Percentiles rank a stretch among this genome's conserved stretches.
Evolutionary conservation across 2,888 invertebrate genomes (phyloP).

Genomic region (Drosophila testacea): DNA sequence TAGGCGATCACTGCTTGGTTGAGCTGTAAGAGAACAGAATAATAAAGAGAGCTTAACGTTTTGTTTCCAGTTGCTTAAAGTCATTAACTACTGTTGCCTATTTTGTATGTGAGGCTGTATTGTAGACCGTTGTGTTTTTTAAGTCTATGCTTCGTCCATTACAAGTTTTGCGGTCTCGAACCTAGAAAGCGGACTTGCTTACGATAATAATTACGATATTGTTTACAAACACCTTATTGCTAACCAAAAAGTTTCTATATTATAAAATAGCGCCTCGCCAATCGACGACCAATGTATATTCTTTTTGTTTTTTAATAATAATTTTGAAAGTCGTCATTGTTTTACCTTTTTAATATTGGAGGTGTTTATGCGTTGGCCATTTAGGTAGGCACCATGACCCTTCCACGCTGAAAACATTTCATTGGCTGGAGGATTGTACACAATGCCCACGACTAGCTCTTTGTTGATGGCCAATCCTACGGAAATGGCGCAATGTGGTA

Average conservation of each 20-base stretch:
- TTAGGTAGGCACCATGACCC: constrained; percentile 36
- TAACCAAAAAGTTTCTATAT: too few species aligned
- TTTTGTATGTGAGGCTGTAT: constrained; percentile 6
- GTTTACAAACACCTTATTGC: too few species aligned
- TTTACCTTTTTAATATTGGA: constrained; percentile 80
- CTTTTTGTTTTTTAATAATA: constrained; percentile 1
- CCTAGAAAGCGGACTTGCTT: too few species aligned
- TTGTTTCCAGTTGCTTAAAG: background rate
- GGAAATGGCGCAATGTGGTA: constrained; percentile 95
- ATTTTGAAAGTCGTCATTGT: constrained; percentile 13
- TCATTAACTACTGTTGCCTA: background rate
- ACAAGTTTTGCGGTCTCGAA: too few species aligned
- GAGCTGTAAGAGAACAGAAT: constrained; percentile 65
- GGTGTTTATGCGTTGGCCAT: constrained; percentile 85
- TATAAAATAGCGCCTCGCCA: constrained; percentile 13
- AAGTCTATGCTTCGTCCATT: too few species aligned
- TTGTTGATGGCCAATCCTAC: constrained; percentile 86
- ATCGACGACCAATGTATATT: background rate
- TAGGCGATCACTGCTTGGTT: constrained; percentile 82
- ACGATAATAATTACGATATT: too few species aligned
- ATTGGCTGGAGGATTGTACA: constrained; percentile 18
- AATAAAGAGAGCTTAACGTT: background rate
- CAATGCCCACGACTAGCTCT: constrained; percentile 39
- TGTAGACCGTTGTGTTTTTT: too few species aligned
- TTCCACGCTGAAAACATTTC: constrained; percentile 28